A percentile compares a stretch with the other conserved stretches of the same genome.
Evolutionary conservation across 1,140 invertebrate species (phyloP).

Genomic region (Leptopilina clavipes): DNA sequence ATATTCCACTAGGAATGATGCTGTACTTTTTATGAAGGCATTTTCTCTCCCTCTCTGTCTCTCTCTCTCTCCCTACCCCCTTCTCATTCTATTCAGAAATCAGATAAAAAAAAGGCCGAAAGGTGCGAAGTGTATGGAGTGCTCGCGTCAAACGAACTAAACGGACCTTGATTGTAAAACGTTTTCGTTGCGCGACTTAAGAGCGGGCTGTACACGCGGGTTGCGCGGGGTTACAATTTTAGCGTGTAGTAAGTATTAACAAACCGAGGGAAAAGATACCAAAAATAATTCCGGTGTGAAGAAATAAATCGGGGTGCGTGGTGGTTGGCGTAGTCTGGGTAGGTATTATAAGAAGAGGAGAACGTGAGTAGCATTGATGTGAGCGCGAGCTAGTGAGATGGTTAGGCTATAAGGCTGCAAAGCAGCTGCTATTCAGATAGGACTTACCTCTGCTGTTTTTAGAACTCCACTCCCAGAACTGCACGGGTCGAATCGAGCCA

Average conservation of each 20-base stretch:
- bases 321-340: slow-evolving; percentile 41
- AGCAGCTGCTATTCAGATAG: slow-evolving; percentile 47
- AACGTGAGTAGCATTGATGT: slow-evolving; percentile 35
- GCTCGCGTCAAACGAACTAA: slow-evolving; percentile 62
- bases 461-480: slow-evolving; percentile 75
- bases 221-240: slow-evolving; percentile 64
- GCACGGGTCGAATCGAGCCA: slow-evolving; percentile 73
- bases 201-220: slow-evolving; percentile 34
- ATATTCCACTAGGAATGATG: neutral
- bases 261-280: slow-evolving; percentile 74
- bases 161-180: slow-evolving; percentile 57
- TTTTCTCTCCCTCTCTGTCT: no score
- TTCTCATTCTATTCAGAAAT: neutral
- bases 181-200: slow-evolving; percentile 52
- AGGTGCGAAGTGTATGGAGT: slow-evolving; percentile 56
- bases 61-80: no score
- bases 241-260: slow-evolving; percentile 66
- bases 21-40: no score
- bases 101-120: neutral
- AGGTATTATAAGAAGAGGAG: slow-evolving; percentile 48
- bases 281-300: slow-evolving; percentile 74
- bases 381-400: slow-evolving; percentile 40
- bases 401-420: slow-evolving; percentile 40
- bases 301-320: slow-evolving; percentile 68
- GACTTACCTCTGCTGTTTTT: slow-evolving; percentile 76